Evolutionary conservation across 2,888 invertebrate genomes (phyloP).

Genomic region (Drosophila neotestacea): DNA sequence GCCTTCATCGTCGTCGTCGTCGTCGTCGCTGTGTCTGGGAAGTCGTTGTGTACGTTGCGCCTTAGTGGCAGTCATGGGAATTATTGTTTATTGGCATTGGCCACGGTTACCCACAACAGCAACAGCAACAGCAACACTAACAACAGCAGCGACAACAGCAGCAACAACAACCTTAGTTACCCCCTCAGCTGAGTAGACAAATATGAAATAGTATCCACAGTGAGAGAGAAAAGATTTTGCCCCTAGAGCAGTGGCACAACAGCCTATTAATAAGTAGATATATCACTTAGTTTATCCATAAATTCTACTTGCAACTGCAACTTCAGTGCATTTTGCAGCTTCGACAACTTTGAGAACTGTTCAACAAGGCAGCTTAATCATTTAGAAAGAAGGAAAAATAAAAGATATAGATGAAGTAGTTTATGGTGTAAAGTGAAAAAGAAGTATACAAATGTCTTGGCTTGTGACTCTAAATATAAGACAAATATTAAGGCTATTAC

Average conservation of each 20-base stretch:
- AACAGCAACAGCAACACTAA: conserved; percentile 40
- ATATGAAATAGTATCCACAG: conserved; percentile 53
- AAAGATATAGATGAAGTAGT: too few relatives aligned
- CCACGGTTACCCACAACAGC: conserved; percentile 67
- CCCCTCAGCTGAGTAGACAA: conserved; percentile 46
- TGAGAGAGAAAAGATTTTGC: conserved; percentile 28
- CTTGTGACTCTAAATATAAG: too few relatives aligned
- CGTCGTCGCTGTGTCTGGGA: conserved; percentile 77
- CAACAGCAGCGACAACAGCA: conserved; percentile 32
- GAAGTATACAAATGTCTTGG: too few relatives aligned
- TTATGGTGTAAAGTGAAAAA: not conserved
- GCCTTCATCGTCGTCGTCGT: conserved; percentile 52
- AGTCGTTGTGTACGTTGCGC: conserved; percentile 75
- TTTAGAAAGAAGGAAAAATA: not conserved
- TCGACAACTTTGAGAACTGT: conserved; percentile 19
- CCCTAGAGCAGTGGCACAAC: conserved; percentile 37
- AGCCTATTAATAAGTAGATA: conserved; percentile 59
- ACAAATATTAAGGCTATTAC: too few relatives aligned
- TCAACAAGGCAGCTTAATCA: conserved; percentile 5
- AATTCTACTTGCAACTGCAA: conserved; percentile 34
- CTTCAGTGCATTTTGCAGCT: not conserved
- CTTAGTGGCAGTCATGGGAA: conserved; percentile 81
- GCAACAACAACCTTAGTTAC: conserved; percentile 27
- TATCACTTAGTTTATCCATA: conserved; percentile 57
- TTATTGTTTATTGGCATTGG: conserved; percentile 82